Percentiles rank a stretch among this genome's conserved stretches.
These are phyloP conservation scores for Nothoprocta pentlandii DNA, from an alignment of 2,113 vertebrate genomes.

Conservation along the genomic window DNA sequence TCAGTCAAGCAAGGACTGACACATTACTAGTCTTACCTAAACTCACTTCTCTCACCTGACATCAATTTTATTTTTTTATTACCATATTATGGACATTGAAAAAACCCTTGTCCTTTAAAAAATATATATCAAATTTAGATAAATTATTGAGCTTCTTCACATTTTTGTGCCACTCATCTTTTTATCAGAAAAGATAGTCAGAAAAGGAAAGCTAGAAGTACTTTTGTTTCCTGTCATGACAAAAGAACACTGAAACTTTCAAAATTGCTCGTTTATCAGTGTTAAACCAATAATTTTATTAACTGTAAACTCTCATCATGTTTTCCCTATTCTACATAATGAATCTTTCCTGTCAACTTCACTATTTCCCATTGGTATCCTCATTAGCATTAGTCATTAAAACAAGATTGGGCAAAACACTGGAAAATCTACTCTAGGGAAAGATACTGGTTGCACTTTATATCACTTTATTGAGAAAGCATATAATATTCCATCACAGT, in stretches of 20 bases:
- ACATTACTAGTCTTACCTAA: background rate
- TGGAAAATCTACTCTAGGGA: background rate
- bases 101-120: background rate
- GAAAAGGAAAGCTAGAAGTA: background rate
- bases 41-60: background rate
- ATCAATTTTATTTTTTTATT: background rate
- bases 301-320: background rate
- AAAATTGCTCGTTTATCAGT: background rate
- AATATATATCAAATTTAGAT: background rate
- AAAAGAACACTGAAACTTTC: background rate
- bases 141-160: background rate
- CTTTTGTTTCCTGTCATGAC: background rate
- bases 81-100: background rate
- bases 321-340: background rate
- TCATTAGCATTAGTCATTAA: constrained; percentile 40
- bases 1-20: background rate
- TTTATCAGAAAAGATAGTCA: background rate
- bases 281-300: background rate
- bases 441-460: background rate
- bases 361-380: constrained; percentile 3
- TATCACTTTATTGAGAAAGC: constrained; percentile 7
- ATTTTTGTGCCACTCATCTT: background rate
- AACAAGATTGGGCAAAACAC: background rate
- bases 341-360: constrained; percentile 1
- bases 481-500: background rate